A percentile compares a stretch with the other conserved stretches of the same genome.
Conservation (phyloP, 1,140 invertebrate genomes). For the Octopus bimaculoides region DNA sequence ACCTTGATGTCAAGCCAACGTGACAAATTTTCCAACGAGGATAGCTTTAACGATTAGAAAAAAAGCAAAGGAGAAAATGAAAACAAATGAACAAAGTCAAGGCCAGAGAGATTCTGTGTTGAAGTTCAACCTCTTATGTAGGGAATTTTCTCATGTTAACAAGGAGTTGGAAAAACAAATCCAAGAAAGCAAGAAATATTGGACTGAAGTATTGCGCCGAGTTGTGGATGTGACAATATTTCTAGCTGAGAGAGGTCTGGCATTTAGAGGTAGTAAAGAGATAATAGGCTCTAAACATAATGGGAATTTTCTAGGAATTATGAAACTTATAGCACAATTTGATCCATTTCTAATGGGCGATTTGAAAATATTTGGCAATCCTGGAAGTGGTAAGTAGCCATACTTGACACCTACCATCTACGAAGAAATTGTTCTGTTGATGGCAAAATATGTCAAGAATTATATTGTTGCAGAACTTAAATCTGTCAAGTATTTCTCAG, state of each 20-base stretch:
- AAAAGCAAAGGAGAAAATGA: background rate
- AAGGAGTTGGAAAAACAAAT: slow-evolving; percentile 11
- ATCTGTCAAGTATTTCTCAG: too few species aligned
- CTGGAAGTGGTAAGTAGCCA: too few species aligned
- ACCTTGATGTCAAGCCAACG: background rate
- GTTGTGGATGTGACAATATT: slow-evolving; percentile 3
- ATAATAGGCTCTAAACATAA: background rate
- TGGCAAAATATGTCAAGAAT: too few species aligned
- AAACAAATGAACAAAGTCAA: background rate
- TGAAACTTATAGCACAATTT: slow-evolving; percentile 4
- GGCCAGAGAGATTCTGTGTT: background rate
- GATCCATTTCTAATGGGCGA: background rate
- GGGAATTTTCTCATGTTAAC: background rate
- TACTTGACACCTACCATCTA: too few species aligned
- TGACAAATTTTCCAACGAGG: background rate
- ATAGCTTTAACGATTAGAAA: background rate
- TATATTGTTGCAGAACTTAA: too few species aligned
- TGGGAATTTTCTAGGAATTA: slow-evolving; percentile 10
- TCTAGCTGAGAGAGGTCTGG: background rate
- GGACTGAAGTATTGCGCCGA: background rate
- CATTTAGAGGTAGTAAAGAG: background rate
- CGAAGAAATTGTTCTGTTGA: too few species aligned
- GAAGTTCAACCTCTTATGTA: background rate
- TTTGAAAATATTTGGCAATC: too few species aligned
- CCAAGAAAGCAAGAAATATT: slow-evolving; percentile 8